Evolutionary conservation across 2,797 vertebrate species (phyloP), one percentile per base, ranked within the genome.

Genomic region (Kryptopterus vitreolus): DNA sequence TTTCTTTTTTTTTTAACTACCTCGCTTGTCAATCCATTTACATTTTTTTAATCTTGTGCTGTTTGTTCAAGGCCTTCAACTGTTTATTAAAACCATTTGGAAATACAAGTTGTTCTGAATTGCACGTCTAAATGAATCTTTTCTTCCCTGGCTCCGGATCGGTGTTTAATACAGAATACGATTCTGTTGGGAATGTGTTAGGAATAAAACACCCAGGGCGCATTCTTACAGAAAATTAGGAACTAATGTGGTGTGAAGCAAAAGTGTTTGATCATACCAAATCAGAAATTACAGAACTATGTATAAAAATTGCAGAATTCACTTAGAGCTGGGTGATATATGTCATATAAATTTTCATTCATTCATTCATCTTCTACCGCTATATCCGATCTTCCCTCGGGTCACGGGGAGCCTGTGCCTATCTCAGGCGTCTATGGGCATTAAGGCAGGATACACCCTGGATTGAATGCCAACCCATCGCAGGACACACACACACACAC

Each of bases 1-100:
- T 76, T 48, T 69, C 81, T 84, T 71, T 43, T 31, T 82, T 73
- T 46, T 13, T 50, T 16, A 24, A 11, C 55, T 31, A 18, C 31
- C 29, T 63, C 31, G 35, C 35, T 43, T 66, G 13, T 43, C 31
- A 63, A 63, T 20, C 35, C 62, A 33, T 62, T 33, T 33, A 15
- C 1, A 62, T 8, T 26, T 62, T 62, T 7, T 33, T 62, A 33
- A 31, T 63, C 10, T 63, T 35, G 9, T 65, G 33, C 11, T 65
- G 20, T 20, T 65, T 38, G 10, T 7, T 35, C 20, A 10, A 38
- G 6, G 1, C 29, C 15, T 2, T 31, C 6, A 20, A 3, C 9
- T 3, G 33, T 38, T 65, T 48, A 29, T 29, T 69, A 1, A 65
- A 22, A 12, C 0, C 15, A 26, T 24, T 46, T 16, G 8, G 65